phyloP scores from a whole-genome alignment of 2,113 vertebrate species.

The Ciconia boyciana region DNA sequence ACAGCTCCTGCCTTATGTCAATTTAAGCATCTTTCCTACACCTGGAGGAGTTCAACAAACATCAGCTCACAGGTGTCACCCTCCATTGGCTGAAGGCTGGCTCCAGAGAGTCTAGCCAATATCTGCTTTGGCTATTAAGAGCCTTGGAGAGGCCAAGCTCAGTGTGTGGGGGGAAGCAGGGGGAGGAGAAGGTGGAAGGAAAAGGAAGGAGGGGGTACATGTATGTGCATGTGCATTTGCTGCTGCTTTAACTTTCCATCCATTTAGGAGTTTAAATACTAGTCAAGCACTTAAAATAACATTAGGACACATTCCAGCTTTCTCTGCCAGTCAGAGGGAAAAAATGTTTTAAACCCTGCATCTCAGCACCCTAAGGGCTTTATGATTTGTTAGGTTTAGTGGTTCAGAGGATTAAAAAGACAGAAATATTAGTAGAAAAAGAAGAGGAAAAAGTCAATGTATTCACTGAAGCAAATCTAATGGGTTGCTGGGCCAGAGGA shows the following conservation, averaged over 20 bases:
- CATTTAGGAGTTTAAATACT: constrained; percentile 72
- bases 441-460: constrained; percentile 63
- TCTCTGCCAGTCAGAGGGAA: constrained; percentile 69
- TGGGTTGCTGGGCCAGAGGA: constrained; percentile 62
- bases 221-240: constrained; percentile 40
- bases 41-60: constrained; percentile 69
- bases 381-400: constrained; percentile 77
- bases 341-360: constrained; percentile 60
- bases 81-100: constrained; percentile 61
- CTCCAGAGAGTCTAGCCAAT: constrained; percentile 74
- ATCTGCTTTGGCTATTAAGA: constrained; percentile 54
- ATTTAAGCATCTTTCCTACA: constrained; percentile 64
- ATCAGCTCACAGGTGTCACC: constrained; percentile 65
- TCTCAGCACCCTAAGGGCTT: constrained; percentile 72
- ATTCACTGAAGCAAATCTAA: constrained; percentile 75
- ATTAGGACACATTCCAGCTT: constrained; percentile 75
- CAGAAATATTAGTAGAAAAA: constrained; percentile 73
- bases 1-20: constrained; percentile 46
- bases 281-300: constrained; percentile 76
- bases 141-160: constrained; percentile 33
- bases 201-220: neutral
- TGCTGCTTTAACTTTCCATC: constrained; percentile 61
- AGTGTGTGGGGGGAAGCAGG: neutral
- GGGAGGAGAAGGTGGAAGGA: neutral
- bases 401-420: constrained; percentile 76